Base-by-base conservation (phyloP, 1,140 invertebrate genomes). In the Chironomus striatipennis region DNA sequence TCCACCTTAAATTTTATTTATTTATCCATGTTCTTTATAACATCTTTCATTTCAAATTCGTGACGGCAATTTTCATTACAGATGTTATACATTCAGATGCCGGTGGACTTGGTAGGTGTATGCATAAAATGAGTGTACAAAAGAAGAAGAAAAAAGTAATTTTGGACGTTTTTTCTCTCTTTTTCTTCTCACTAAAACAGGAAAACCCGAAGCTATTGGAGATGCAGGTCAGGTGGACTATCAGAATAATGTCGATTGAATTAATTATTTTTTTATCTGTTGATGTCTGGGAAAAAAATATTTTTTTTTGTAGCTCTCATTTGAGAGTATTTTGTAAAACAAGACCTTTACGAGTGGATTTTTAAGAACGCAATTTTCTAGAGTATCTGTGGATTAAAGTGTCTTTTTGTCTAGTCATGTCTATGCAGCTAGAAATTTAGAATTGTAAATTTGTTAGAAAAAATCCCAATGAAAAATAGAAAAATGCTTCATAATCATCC, bases 11-110 rank as follows among this genome's bases (percentile, higher is more conserved):
- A 34, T 2, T 34, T 34, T 34, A 34, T 34, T 34, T 34, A 34
- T 34, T 34, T 34, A 34, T 34, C 24, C 24, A 34, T 34, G 24
- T 2, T 34, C 5, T 5, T 34, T 5, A 34, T 34, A 34, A 34
- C 24, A 34, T 34, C 24, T 57, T 57, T 57, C 47, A 57, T 57
- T 57, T 57, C 47, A 57, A 57, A 57, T 57, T 57, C 47, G 47
- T 57, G 47, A 57, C 47, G n/a, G 47, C n/a, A 57, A 57, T 57
- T 57, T n/a, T 57, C 47, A 57, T 57, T 57, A 57, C 12, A 57
- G 91, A 93, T 77, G 85, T 91, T 0, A 88, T 93, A 75, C 91
- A 93, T 77, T 92, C 90, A 0, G 91, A 90, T 78, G 86, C 86
- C 1, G 90, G 90, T 0, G 87, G 89, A 64, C 87, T 91, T 78